These are phyloP conservation scores for Sitta europaea DNA, from an alignment of 2,113 vertebrate genomes.

Conservation along the genomic window DNA sequence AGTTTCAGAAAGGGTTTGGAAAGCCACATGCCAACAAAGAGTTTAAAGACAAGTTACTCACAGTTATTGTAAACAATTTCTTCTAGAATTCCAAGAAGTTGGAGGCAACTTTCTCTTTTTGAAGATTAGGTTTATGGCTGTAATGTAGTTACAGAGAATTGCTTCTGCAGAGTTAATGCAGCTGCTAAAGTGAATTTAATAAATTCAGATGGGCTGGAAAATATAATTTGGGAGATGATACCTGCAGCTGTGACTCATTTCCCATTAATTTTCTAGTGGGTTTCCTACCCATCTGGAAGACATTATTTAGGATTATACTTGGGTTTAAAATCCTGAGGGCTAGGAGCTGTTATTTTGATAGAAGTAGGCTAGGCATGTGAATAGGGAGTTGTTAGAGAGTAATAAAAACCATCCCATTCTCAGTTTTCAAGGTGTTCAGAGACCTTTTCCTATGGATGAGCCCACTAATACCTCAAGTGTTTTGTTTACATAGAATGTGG, in stretches of 20 bases:
- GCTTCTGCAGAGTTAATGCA: neutral
- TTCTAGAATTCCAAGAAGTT: neutral
- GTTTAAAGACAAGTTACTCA: neutral
- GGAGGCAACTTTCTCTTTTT: neutral
- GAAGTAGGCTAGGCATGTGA: neutral
- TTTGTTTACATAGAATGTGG: neutral
- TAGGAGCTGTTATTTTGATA: neutral
- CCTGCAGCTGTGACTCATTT: constrained; percentile 30
- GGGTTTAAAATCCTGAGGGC: neutral
- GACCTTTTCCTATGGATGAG: neutral
- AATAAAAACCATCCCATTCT: neutral
- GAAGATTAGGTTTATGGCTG: neutral
- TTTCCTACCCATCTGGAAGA: neutral
- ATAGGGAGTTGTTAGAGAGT: neutral
- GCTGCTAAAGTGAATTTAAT: constrained; percentile 22
- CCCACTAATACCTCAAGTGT: neutral
- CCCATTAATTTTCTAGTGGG: constrained; percentile 8
- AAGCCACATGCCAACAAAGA: neutral
- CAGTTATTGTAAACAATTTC: neutral
- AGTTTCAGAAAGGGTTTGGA: neutral
- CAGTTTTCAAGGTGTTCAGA: neutral
- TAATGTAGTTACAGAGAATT: neutral
- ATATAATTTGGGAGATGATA: constrained; percentile 17
- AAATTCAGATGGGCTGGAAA: constrained; percentile 7
- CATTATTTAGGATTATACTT: neutral